Base-by-base conservation (phyloP, 2,797 vertebrate genomes). In the Enteromius mattozi region DNA sequence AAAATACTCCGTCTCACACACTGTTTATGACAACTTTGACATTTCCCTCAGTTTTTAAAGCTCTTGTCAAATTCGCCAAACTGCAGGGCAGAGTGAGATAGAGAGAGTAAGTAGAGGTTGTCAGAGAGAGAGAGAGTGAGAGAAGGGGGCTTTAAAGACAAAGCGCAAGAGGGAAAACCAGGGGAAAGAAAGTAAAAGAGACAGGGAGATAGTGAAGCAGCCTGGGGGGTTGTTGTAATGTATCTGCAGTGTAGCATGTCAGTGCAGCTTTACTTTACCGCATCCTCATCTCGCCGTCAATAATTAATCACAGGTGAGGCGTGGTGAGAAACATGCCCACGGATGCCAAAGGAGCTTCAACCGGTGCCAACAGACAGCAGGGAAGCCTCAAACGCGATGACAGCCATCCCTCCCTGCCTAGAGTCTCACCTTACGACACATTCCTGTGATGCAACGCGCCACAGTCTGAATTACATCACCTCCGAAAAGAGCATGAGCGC, bases 281-380 rank as follows among this genome's bases (percentile, higher is more conserved):
- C 82, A 68, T 79, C 51, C 72, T 85, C 56, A 83, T 85, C 83
- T 82, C 61, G 59, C 82, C 78, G 63, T 89, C 86, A 89, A 87
- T 88, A 89, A 89, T 88, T 88, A 88, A 89, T 90, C 86, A 89
- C 88, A 81, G 77, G 82, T 79, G 81, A 85, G 82, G 65, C 81
- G 51, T 81, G 85, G 69, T 87, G 85, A 86, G 83, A 84, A 87
- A 84, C 84, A 85, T 82, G 83, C 83, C 86, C 81, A 70, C 75
- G 69, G 83, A 84, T 88, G 84, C 77, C 84, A 86, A 81, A 76
- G 65, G 47, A 85, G 72, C 83, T 72, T 90, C 83, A 80, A 87
- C 78, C 79, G 65, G 82, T 78, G 84, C 83, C 85, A 83, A 54
- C 84, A 74, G 79, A 82, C 87, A 82, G 80, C 84, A 69, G 82